phyloP scores from a whole-genome alignment of 2,113 vertebrate genomes.

The Columba janthina region DNA sequence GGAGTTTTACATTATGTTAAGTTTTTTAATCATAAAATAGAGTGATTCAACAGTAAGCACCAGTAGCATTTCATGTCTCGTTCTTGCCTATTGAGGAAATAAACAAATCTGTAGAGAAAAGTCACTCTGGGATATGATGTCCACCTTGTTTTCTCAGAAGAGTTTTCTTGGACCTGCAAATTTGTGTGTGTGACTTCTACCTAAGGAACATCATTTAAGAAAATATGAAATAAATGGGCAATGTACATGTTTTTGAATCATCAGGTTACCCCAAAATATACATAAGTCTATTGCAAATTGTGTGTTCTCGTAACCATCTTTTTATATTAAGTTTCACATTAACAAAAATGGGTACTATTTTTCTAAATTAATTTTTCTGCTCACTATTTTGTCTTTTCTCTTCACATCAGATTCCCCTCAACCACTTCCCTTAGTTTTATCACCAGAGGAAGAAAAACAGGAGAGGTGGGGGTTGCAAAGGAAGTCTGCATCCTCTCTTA shows the following conservation, averaged over 20 bases:
- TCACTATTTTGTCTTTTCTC: not conserved
- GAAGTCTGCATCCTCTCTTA: not conserved
- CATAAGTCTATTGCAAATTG: not conserved
- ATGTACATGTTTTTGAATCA: not conserved
- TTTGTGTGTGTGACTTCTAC: not conserved
- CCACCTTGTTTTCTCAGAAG: not conserved
- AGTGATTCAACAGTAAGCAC: not conserved
- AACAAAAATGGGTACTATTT: fast-evolving
- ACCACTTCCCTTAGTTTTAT: not conserved
- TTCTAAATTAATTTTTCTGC: not conserved
- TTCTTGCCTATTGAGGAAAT: not conserved
- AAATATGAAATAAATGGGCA: not conserved
- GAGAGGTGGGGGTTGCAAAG: not conserved
- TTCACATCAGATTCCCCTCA: not conserved
- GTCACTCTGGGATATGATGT: not conserved
- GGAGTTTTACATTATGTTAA: not conserved
- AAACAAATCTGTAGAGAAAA: not conserved
- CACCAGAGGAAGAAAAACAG: not conserved
- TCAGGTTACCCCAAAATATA: not conserved
- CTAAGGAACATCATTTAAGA: not conserved
- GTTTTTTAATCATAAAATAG: not conserved
- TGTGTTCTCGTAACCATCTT: not conserved
- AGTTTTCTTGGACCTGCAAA: not conserved
- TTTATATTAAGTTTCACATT: not conserved
- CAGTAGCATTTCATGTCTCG: not conserved